A percentile compares a stretch with the other conserved stretches of the same genome.
Evolutionary conservation across 2,888 invertebrate genomes (phyloP).

Genomic region (Synergus japonicus): DNA sequence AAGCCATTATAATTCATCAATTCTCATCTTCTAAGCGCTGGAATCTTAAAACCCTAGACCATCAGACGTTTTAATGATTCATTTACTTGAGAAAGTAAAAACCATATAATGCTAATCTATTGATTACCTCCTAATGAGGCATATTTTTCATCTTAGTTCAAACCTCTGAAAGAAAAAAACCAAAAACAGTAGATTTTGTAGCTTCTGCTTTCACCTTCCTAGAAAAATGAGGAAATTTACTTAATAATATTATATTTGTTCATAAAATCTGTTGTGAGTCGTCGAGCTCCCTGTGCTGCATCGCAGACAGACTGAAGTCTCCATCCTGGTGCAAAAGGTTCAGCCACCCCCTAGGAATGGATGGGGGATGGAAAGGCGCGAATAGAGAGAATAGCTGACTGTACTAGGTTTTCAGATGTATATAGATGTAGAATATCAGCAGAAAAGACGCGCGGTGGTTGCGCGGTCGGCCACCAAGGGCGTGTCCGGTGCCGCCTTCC

Average conservation of each 20-base stretch:
- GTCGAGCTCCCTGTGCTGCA: constrained; percentile 42
- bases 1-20: too few species aligned
- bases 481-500: constrained; percentile 76
- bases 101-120: too few species aligned
- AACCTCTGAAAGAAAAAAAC: too few species aligned
- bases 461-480: constrained; percentile 74
- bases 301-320: constrained; percentile 42
- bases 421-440: constrained; percentile 63
- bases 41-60: too few species aligned
- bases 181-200: background rate
- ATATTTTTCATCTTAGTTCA: too few species aligned
- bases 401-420: constrained; percentile 61
- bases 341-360: constrained; percentile 47
- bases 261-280: background rate
- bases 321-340: constrained; percentile 6
- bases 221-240: background rate
- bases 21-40: too few species aligned
- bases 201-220: background rate
- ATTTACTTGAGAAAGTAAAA: too few species aligned
- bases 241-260: background rate
- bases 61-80: too few species aligned
- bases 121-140: too few species aligned
- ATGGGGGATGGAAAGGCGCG: constrained; percentile 59
- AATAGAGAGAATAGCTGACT: constrained; percentile 62
- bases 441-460: constrained; percentile 72